Evolutionary conservation across 1,140 invertebrate genomes (phyloP), one percentile per base, ranked within the genome.

Genomic region (Delia radicum): DNA sequence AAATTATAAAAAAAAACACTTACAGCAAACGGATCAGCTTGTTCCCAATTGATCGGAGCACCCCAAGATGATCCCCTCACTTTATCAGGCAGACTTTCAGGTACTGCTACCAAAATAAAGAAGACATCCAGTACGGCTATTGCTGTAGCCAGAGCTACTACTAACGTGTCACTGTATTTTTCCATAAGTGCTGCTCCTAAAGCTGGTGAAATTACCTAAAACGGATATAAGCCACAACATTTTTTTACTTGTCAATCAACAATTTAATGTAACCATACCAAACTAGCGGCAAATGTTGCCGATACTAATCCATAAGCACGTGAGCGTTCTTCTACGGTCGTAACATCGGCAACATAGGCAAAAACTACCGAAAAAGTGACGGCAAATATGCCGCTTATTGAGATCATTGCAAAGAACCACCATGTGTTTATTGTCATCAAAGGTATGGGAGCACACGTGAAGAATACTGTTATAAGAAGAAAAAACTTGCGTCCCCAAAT

Each of bases 381-480:
- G 72, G 98, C 96, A 88, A 99, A 99, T 76, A 99, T 93, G 75
- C 98, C 98, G 78, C 96, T 98, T 85, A 99, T 96, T 81, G 96
- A 98, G 88, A 99, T 98, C 94, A 99, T 97, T 67, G 97, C 97
- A 89, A 99, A 99, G 88, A 99, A 99, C 98, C 98, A 99, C 96
- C 96, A 99, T 69, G 97, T 97, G 89, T 98, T 99, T 82, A 99
- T 94, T 84, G 95, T 97, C 95, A 99, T 99, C 72, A 99, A 90
- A 72, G 98, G 98, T 85, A 99, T 99, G 46, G 98, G 98, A 77
- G 96, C 94, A 89, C 98, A 99, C 5, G 98, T 99, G 88, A 99
- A 99, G 87, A 99, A 98, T 79, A 99, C 98, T 71, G 98, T 99
- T 78, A 99, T 93, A 75, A 99, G 90, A 73, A 99, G 91, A 88